Percentiles rank a stretch among this genome's conserved stretches.
These are phyloP conservation scores for Agrochola lota DNA, from an alignment of 2,888 invertebrate species.

Conservation along the genomic window DNA sequence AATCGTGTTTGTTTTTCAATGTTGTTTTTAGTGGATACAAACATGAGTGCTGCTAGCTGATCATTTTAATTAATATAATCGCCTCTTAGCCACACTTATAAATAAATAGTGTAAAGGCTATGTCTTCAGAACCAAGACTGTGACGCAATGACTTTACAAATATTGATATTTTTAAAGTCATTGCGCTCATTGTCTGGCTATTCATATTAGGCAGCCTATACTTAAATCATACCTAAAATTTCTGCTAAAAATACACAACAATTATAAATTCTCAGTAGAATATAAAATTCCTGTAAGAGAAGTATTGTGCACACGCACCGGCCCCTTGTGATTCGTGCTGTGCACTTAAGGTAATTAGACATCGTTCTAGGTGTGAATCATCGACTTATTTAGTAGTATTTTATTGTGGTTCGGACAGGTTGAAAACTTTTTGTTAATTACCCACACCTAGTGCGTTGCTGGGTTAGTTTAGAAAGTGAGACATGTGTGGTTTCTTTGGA, in stretches of 20 bases:
- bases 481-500: neutral
- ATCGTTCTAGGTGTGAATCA: constrained; percentile 57
- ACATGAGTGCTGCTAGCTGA: neutral
- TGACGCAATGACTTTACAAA: too few species aligned
- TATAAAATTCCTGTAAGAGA: constrained; percentile 46
- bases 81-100: neutral
- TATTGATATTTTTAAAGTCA: neutral
- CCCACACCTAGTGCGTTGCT: constrained; percentile 68
- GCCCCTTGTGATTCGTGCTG: constrained; percentile 62
- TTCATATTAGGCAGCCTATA: too few species aligned
- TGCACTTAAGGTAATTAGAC: constrained; percentile 77
- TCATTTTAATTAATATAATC: neutral
- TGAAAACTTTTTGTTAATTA: constrained; percentile 61
- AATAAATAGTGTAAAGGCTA: neutral
- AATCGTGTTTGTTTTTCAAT: neutral
- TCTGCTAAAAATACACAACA: constrained; percentile 18
- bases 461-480: constrained; percentile 43
- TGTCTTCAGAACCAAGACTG: neutral
- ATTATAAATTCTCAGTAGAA: constrained; percentile 9
- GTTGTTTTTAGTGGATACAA: neutral
- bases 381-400: constrained; percentile 57
- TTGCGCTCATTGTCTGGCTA: neutral
- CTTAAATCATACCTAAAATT: constrained; percentile 3
- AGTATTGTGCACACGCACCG: constrained; percentile 43
- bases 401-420: constrained; percentile 36